phyloP scores from a whole-genome alignment of 2,797 vertebrate genomes.

The Mionectes olivaceus region DNA sequence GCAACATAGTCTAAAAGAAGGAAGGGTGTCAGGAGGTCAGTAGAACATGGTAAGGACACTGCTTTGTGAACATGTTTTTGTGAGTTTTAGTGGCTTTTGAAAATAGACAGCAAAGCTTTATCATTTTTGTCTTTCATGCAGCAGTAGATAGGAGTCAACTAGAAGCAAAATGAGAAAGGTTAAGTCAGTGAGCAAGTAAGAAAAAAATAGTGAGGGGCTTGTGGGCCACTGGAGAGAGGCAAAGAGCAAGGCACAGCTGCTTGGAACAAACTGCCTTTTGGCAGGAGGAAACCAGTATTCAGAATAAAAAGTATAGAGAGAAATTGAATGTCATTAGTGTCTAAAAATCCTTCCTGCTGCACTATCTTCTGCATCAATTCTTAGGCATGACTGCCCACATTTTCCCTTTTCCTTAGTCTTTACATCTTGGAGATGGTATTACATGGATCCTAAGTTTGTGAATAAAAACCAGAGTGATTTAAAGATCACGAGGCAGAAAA shows the following conservation, averaged over 20 bases:
- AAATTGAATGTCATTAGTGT: not conserved
- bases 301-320: not conserved
- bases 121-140: not conserved
- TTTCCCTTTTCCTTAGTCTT: not conserved
- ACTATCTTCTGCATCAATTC: not conserved
- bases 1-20: not conserved
- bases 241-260: not conserved
- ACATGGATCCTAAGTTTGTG: not conserved
- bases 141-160: not conserved
- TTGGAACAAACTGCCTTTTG: not conserved
- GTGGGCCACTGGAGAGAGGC: not conserved
- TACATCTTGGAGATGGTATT: not conserved
- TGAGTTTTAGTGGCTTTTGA: not conserved
- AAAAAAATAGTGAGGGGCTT: accelerated
- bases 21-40: not conserved
- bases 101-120: not conserved
- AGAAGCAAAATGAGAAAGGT: not conserved
- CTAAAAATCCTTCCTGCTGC: not conserved
- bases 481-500: not conserved
- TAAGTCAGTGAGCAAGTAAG: not conserved
- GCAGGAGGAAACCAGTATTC: not conserved
- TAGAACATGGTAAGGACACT: not conserved
- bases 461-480: not conserved
- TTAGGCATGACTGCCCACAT: not conserved
- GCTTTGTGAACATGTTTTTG: not conserved